Base-by-base conservation (phyloP, 2,113 vertebrate genomes). In the Actinemys pallida region DNA sequence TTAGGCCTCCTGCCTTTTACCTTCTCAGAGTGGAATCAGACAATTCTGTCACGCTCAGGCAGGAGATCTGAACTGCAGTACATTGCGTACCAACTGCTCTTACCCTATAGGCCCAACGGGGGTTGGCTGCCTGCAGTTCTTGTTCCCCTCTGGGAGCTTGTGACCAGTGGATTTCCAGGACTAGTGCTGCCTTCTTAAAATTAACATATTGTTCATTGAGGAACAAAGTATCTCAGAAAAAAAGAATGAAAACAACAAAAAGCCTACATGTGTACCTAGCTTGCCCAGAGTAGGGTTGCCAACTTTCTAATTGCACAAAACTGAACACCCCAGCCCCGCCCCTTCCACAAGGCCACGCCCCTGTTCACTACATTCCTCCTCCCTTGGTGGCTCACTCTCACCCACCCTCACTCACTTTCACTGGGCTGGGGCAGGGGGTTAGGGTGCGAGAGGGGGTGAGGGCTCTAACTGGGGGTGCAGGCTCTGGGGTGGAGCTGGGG, bases 21-120 rank as follows among this genome's bases (percentile, higher is more conserved):
- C 20, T 42, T 42, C 96, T 96, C 92, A 86, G 86, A 89, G 95
- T 91, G 94, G 62, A 96, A 95, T 96, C 93, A 86, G 72, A 91
- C n/a, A 90, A 81, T 72, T 72, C 8, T 20, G n/a, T n/a, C 94
- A 93, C 93, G 94, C 91, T 96, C 96, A 91, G 86, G 92, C 39
- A 84, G 92, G 93, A 96, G 95, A 96, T 27, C 75, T 76, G 42
- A 16, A 25, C 42, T 78, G 42, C 75, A 78, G 11, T 27, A 27
- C 25, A 39, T 6, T 47, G 42, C 47, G 25, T 45, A 45, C 6
- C 42, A 47, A 75, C n/a, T 78, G 42, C 25, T 78, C 45, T 78
- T 78, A 25, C 75, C 8, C 25, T 78, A 16, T 27, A 47, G 25
- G 22, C 45, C 42, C 24, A 42, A 27, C 1, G 6, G 4, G 42